Percentiles rank a stretch among this genome's conserved stretches.
Evolutionary conservation across 2,888 invertebrate genomes (phyloP).

Genomic region (Icerya purchasi): DNA sequence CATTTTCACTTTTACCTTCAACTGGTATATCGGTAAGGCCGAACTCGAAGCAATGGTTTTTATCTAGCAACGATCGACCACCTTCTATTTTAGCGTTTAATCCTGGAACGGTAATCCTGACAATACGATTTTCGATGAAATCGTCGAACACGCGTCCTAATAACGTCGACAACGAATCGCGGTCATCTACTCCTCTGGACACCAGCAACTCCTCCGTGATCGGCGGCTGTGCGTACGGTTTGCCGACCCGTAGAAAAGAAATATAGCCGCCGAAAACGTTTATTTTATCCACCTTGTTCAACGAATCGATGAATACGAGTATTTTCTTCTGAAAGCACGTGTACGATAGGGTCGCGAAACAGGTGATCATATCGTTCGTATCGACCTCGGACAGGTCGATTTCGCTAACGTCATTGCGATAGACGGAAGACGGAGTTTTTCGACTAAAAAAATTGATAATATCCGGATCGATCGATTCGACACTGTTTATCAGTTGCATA

Average conservation of each 20-base stretch:
- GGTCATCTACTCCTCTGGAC: conserved; percentile 4
- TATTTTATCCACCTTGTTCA: conserved; percentile 32
- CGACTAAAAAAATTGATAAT: conserved; percentile 8
- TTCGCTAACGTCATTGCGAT: conserved; percentile 3
- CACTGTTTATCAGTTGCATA: conserved; percentile 7
- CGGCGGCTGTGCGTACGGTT: neutral
- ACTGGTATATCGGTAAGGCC: conserved; percentile 1
- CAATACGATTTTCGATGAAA: conserved; percentile 7
- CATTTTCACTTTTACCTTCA: no score
- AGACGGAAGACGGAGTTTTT: neutral
- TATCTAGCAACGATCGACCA: neutral
- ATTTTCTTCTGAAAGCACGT: conserved; percentile 35
- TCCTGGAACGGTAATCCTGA: conserved; percentile 9
- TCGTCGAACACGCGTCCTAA: conserved; percentile 8
- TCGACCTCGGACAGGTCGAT: conserved; percentile 10
- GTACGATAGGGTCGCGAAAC: conserved; percentile 20
- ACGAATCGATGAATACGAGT: conserved; percentile 31
- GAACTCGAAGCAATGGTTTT: conserved; percentile 10
- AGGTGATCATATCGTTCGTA: conserved; percentile 11
- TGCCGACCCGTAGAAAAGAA: conserved; percentile 7
- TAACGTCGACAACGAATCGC: neutral
- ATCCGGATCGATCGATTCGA: conserved; percentile 12
- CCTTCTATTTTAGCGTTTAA: conserved; percentile 10
- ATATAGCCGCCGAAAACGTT: conserved; percentile 31
- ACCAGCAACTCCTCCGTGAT: conserved; percentile 9